Base-by-base conservation (phyloP, 2,113 vertebrate genomes). In the Ciconia boyciana region DNA sequence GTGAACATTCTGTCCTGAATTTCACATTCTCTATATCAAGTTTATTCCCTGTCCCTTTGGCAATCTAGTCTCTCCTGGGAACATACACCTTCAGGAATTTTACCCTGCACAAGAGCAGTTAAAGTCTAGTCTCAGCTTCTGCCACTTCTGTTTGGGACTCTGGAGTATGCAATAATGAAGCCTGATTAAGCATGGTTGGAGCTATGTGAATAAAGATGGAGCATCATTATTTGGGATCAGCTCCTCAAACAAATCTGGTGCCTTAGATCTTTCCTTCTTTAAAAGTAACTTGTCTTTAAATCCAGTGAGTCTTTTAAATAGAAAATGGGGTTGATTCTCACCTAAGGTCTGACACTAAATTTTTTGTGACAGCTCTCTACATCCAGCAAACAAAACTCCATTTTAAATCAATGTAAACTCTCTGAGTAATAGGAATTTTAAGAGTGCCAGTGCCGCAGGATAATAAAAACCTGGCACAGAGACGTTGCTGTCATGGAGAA, bases 381-480 rank as follows among this genome's bases (percentile, higher is more conserved):
- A 93, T 54, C 20, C 36, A 93, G 54, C 65, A 89, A 92, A 81
- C 72, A 87, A 94, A 68, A 80, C n/a, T 92, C 55, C 62, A 11
- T 72, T 97, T 94, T 69, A 96, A 96, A 91, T 84, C 83, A 95
- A 34, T 71, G 74, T 93, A 93, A 96, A 87, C 48, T 97, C 83
- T 89, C 54, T 66, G 70, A 87, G 72, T 93, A 93, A 79, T 60
- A 64, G 70, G 49, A 83, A 61, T 80, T 78, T 94, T 93, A 86
- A 81, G 44, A 83, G 95, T 87, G 92, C 91, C 86, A 89, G 94
- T 77, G 79, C 94, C 8, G 89, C 93, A 97, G 82, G 80, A 70
- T 95, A 92, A 92, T 94, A 97, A 98, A 97, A 96, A 90, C 87
- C 89, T 96, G 96, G 96, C 92, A 52, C 32, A 31, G 81, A 89